Percentiles rank a stretch among this genome's conserved stretches.
Conservation (phyloP, 2,797 vertebrate genomes). For the Coregonus suidteri region DNA sequence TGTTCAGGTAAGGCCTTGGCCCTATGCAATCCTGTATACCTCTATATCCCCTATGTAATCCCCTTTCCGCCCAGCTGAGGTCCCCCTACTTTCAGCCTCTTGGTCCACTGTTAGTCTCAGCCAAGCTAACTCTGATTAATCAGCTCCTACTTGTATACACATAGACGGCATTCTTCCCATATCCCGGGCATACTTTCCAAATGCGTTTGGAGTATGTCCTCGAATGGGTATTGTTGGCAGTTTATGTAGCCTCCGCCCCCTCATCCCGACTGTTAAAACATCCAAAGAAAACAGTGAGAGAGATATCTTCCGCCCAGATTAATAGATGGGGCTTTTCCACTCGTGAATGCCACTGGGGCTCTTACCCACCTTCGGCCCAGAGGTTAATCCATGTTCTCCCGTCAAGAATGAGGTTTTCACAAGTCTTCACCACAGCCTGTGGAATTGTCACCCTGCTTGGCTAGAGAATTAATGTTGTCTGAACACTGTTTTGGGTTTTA, state of each 20-base stretch:
- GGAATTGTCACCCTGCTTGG: background rate
- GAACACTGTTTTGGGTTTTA: background rate
- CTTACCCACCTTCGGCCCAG: background rate
- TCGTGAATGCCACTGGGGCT: slow-evolving; percentile 9
- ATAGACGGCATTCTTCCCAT: slow-evolving; percentile 63
- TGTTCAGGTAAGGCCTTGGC: slow-evolving; percentile 88
- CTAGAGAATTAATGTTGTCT: background rate
- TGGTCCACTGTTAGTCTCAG: slow-evolving; percentile 6
- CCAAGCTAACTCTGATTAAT: slow-evolving; percentile 50
- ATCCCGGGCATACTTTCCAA: slow-evolving; percentile 54
- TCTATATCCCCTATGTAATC: background rate
- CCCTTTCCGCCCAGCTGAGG: slow-evolving; percentile 5
- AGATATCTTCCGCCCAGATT: slow-evolving; percentile 28
- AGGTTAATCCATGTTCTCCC: background rate
- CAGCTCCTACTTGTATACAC: slow-evolving; percentile 45
- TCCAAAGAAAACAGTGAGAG: slow-evolving; percentile 41
- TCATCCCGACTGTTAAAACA: slow-evolving; percentile 15
- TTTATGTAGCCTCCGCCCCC: slow-evolving; percentile 3
- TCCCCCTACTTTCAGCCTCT: slow-evolving; percentile 20
- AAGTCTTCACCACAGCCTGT: background rate
- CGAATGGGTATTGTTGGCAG: slow-evolving; percentile 30
- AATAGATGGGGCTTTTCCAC: slow-evolving; percentile 17
- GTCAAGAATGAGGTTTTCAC: background rate
- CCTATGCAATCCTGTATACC: background rate
- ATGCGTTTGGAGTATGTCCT: slow-evolving; percentile 48